Evolutionary conservation across 2,797 vertebrate species (phyloP).

Genomic region (Adelosebastes latens): DNA sequence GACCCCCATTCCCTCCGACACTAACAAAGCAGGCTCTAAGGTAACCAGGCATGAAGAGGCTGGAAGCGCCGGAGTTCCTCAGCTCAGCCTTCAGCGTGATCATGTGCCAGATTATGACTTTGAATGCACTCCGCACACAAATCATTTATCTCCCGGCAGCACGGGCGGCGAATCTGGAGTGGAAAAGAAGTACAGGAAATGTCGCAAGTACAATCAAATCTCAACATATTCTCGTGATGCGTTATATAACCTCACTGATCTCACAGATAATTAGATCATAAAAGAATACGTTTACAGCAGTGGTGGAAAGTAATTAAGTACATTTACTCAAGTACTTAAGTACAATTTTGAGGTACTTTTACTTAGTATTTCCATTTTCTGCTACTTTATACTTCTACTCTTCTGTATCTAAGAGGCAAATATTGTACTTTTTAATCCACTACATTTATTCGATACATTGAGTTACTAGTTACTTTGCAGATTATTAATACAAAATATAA

Average conservation of each 20-base stretch:
- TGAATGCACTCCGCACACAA: constrained; percentile 52
- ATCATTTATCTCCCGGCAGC: constrained; percentile 56
- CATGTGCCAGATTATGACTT: constrained; percentile 74
- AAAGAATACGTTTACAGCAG: background rate
- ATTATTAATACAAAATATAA: too few relatives aligned
- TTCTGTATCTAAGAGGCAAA: too few relatives aligned
- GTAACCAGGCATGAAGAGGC: constrained; percentile 80
- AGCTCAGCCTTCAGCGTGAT: constrained; percentile 65
- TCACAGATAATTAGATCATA: background rate
- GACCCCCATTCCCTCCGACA: constrained; percentile 75
- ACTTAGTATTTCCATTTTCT: too few relatives aligned
- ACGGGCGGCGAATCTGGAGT: constrained; percentile 27
- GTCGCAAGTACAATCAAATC: constrained; percentile 31
- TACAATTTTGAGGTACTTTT: accelerated
- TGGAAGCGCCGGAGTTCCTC: constrained; percentile 55
- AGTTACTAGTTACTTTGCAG: too few relatives aligned
- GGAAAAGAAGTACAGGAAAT: constrained; percentile 3
- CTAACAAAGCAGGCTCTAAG: constrained; percentile 75
- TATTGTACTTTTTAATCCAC: too few relatives aligned
- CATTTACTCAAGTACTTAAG: too few relatives aligned
- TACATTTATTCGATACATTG: too few relatives aligned
- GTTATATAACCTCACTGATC: constrained; percentile 4
- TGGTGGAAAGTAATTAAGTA: too few relatives aligned
- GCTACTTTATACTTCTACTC: too few relatives aligned
- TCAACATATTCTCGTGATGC: constrained; percentile 4